These are phyloP conservation scores for Aricia agestis DNA, from an alignment of 1,140 invertebrate genomes.

Conservation along the genomic window DNA sequence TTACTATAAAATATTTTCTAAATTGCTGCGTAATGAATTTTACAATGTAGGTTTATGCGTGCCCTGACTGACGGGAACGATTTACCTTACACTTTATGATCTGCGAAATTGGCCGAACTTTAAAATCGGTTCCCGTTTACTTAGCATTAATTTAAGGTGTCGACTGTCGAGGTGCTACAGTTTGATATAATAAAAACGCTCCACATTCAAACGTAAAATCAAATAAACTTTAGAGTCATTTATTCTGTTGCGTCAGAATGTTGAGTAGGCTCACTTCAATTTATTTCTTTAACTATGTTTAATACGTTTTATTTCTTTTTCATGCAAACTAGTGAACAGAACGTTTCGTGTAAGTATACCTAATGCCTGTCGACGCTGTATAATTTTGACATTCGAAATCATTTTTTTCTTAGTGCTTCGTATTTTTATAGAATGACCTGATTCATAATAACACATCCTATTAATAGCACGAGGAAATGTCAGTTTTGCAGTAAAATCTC, in stretches of 20 bases:
- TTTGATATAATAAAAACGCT: background rate
- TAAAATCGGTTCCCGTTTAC: background rate
- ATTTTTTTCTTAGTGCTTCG: background rate
- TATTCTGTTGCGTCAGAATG: background rate
- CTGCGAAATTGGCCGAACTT: background rate
- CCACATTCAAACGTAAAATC: background rate
- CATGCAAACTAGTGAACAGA: background rate
- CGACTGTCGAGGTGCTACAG: background rate
- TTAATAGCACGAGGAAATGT: background rate
- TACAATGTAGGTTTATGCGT: background rate
- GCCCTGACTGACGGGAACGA: background rate
- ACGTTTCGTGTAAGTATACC: background rate
- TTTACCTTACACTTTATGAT: background rate
- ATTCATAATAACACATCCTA: background rate
- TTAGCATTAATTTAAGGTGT: background rate
- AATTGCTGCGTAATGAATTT: background rate
- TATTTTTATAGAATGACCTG: too few species aligned
- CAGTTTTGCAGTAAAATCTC: slow-evolving; percentile 14
- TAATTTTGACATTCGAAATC: background rate
- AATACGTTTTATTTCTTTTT: background rate
- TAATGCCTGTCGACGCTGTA: background rate
- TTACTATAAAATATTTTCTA: slow-evolving; percentile 2
- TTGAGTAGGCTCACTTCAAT: background rate
- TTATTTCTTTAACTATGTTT: background rate
- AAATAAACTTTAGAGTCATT: background rate